Base-by-base conservation (phyloP, 2,888 invertebrate genomes). In the Spicauda simplicius region DNA sequence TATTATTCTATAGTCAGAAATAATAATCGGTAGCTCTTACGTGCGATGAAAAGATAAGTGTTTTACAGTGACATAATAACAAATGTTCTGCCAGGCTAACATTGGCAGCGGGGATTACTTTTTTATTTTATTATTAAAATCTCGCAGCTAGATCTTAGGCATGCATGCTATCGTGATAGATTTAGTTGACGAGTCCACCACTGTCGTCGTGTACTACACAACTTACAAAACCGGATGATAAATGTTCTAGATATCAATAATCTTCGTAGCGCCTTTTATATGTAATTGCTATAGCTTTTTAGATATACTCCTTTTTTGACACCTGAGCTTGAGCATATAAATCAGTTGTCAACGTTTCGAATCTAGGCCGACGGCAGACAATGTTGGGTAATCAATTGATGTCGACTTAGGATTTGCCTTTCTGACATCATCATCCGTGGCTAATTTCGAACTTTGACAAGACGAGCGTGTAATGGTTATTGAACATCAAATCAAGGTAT, bases 301-400 rank as follows among this genome's bases (percentile, higher is more conserved):
- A 83, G 78, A 77, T 76, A 80, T 84, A 84, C 82, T 82, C 77
- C 75, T 77, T 73, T 85, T 82, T 86, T 90, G 88, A 89, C 90
- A 90, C 89, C 89, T 88, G 88, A 86, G 86, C 77, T 77, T 72
- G 73, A 77, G 77, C 79, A 91, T 37, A 37, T 92, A 88, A 91
- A 91, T 91, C 91, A 90, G 87, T 83, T 91, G 90, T 91, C 91
- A 89, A 81, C 81, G 82, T 81, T 80, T 81, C 80, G 80, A 83
- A 85, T 85, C 81, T 83, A 79, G 86, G 82, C 80, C 81, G 83
- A 80, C 80, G 78, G 76, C 79, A 78, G 80, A 86, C 85, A 85
- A 86, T 84, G 81, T 79, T 76, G 73, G 77, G 80, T 81, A 78
- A 88, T 88, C 86, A 86, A 85, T 87, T 83, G 83, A 82, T 75